A percentile compares a stretch with the other conserved stretches of the same genome.
phyloP scores from a whole-genome alignment of 2,113 vertebrate genomes.

The Casuarius casuarius region DNA sequence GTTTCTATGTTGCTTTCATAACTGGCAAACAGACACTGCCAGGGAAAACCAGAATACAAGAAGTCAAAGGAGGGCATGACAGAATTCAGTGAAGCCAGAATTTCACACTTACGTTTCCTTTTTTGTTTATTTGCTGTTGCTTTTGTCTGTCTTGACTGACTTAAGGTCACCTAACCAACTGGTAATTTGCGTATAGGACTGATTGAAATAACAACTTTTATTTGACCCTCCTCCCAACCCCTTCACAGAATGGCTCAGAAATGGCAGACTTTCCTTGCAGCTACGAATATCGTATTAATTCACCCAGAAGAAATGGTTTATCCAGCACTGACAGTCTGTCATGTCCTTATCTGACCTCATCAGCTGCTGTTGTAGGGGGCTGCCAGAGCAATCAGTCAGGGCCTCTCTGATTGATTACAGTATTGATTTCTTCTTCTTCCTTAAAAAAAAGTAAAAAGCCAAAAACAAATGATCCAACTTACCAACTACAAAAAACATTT shows the following conservation, averaged over 20 bases:
- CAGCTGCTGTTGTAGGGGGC: neutral
- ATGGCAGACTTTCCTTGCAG: conserved; percentile 1
- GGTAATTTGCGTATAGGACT: conserved; percentile 5
- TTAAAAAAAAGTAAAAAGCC: neutral
- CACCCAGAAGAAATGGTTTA: conserved; percentile 51
- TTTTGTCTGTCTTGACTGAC: neutral
- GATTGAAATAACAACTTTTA: conserved; percentile 47
- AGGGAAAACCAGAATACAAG: neutral
- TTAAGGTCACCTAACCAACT: conserved; percentile 4
- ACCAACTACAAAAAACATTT: conserved; percentile 5
- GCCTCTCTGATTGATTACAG: conserved; percentile 61
- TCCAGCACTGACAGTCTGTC: conserved; percentile 32
- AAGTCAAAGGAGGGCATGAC: neutral
- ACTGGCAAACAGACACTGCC: neutral
- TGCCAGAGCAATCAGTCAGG: conserved; percentile 54
- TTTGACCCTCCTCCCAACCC: conserved; percentile 18
- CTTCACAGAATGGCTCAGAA: conserved; percentile 7
- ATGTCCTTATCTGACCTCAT: conserved; percentile 65
- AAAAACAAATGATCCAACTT: neutral
- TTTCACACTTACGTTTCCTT: neutral
- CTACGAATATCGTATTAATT: conserved; percentile 46
- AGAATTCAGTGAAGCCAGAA: neutral
- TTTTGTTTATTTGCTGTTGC: neutral
- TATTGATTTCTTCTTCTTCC: conserved; percentile 59
- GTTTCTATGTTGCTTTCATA: neutral